Evolutionary conservation across 2,113 vertebrate genomes (phyloP), one percentile per base, ranked within the genome.

Genomic region (Parus major): DNA sequence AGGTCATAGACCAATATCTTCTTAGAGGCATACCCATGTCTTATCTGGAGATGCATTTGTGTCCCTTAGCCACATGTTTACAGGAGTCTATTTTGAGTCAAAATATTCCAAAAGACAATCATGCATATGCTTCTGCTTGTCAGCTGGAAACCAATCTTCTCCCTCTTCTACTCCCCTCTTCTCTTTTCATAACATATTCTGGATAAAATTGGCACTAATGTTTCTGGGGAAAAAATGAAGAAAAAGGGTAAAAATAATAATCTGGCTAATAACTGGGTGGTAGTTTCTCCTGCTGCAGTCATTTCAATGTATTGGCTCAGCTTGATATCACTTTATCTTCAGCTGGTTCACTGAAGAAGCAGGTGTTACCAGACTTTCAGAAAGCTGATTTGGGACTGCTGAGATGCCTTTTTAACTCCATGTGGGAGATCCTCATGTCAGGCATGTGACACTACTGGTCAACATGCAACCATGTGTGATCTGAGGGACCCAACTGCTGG

Each of bases 381-480:
- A 50, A 76, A 56, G 44, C 9, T 35, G 77, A 18, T 36, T 15
- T 60, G n/a, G 66, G 53, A 69, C 31, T n/a, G n/a, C 31, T 52
- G 66, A 64, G 20, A 10, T 72, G 27, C 12, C 7, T 31, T 66
- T 36, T 71, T 22, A 12, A 17, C 10, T 5, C 21, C 0, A 5
- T 1, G 18, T 69, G n/a, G 44, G 44, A 47, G 55, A 88, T 9
- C 14, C 14, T 35, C 11, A 4, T 16, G 3, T 31, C 57, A 63
- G 52, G 18, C 31, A 50, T 5, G 8, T 25, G 61, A 16, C 44
- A 44, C 8, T 7, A 8, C 19, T 1, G 3, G 21, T 44, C 57
- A 31, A 7, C 19, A 14, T 1, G 19, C 64, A 46, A 52, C 9
- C 2, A 1, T 0, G 5, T 3, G 13, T 4, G 41, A 78, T 12